phyloP scores from a whole-genome alignment of 2,888 invertebrate species.

The Zeuzera pyrina region DNA sequence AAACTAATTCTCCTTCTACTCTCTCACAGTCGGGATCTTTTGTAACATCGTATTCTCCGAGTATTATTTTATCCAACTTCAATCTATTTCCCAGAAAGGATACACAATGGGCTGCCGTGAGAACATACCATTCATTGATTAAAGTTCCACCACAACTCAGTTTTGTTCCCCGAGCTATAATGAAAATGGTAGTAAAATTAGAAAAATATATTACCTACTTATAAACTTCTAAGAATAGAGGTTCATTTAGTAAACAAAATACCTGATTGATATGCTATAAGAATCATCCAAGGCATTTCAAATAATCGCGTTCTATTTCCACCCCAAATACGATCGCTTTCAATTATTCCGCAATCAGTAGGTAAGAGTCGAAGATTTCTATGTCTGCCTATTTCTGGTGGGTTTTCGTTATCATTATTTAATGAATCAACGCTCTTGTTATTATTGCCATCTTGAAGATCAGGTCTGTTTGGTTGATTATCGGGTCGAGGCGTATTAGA shows the following conservation, averaged over 20 bases:
- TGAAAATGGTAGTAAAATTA: slow-evolving; percentile 3
- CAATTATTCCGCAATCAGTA: slow-evolving; percentile 54
- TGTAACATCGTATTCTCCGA: slow-evolving; percentile 75
- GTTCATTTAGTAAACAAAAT: slow-evolving; percentile 7
- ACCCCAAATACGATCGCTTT: slow-evolving; percentile 70
- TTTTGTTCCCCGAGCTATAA: slow-evolving; percentile 35
- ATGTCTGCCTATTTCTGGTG: slow-evolving; percentile 31
- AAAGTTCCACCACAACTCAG: slow-evolving; percentile 69
- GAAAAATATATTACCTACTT: background rate
- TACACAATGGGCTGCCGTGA: slow-evolving; percentile 76
- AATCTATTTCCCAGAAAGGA: slow-evolving; percentile 56
- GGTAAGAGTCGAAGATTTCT: slow-evolving; percentile 41
- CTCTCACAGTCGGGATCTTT: slow-evolving; percentile 56
- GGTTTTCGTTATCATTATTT: slow-evolving; percentile 11
- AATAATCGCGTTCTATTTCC: slow-evolving; percentile 75
- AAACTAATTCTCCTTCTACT: slow-evolving; percentile 33
- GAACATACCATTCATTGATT: slow-evolving; percentile 64
- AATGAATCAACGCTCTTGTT: no score
- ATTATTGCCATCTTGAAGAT: no score
- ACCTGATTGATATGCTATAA: slow-evolving; percentile 75
- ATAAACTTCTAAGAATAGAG: background rate
- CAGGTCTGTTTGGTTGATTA: no score
- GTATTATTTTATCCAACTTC: slow-evolving; percentile 59
- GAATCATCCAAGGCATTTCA: slow-evolving; percentile 85
- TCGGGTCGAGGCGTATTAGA: no score